A percentile compares a stretch with the other conserved stretches of the same genome.
phyloP scores from a whole-genome alignment of 2,797 vertebrate genomes.

The Chrosomus eos region DNA sequence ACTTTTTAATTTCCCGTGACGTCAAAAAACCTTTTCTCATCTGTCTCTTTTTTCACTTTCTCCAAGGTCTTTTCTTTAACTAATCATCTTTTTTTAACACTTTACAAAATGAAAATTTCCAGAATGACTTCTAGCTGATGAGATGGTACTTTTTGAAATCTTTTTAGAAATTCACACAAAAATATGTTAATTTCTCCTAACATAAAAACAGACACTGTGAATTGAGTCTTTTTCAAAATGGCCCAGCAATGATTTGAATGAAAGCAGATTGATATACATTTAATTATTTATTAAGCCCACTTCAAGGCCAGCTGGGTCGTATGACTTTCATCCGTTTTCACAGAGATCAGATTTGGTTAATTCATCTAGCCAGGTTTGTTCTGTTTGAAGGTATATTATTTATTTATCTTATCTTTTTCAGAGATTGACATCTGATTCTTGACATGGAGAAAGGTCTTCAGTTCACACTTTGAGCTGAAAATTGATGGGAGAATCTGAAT shows the following conservation, averaged over 20 bases:
- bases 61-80: not conserved
- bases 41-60: not conserved
- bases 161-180: not conserved
- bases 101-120: not conserved
- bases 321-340: slow-evolving; percentile 26
- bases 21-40: not conserved
- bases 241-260: not conserved
- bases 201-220: not conserved
- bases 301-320: slow-evolving; percentile 28
- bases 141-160: not conserved
- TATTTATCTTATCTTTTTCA: slow-evolving; percentile 27
- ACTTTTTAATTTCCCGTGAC: not conserved
- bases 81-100: not conserved
- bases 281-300: slow-evolving; percentile 34
- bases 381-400: slow-evolving; percentile 41
- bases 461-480: slow-evolving; percentile 17
- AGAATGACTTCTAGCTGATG: not conserved
- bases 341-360: slow-evolving; percentile 37
- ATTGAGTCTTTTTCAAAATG: slow-evolving; percentile 2
- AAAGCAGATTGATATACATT: slow-evolving; percentile 21
- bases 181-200: not conserved
- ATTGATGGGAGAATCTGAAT: not conserved
- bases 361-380: slow-evolving; percentile 16
- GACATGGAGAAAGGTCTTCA: not conserved
- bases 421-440: not conserved